phyloP scores from a whole-genome alignment of 1,140 invertebrate species.

The Drosophila dunni region DNA sequence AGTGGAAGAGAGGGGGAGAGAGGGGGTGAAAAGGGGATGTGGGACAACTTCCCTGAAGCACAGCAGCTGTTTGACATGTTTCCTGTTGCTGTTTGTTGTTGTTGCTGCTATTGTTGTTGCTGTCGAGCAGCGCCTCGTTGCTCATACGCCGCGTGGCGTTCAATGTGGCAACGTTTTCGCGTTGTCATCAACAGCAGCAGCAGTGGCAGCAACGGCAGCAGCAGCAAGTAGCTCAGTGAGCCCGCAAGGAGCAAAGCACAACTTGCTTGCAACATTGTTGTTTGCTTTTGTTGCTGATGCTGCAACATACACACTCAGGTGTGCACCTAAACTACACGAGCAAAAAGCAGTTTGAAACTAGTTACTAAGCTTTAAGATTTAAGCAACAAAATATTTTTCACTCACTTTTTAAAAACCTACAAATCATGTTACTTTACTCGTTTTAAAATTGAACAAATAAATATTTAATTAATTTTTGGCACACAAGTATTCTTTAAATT shows the following conservation, averaged over 20 bases:
- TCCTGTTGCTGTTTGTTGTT: slow-evolving; percentile 29
- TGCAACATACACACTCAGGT: slow-evolving; percentile 46
- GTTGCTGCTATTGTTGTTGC: slow-evolving; percentile 31
- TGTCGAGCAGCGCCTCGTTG: slow-evolving; percentile 43
- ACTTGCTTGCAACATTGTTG: slow-evolving; percentile 61
- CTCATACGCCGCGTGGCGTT: slow-evolving; percentile 70
- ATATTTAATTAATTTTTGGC: no score
- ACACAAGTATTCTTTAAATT: no score
- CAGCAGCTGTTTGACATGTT: slow-evolving; percentile 42
- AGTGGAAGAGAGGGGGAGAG: neutral
- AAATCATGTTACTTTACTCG: no score
- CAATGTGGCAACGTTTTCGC: slow-evolving; percentile 64
- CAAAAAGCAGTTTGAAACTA: no score
- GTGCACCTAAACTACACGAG: neutral
- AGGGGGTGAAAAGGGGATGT: neutral
- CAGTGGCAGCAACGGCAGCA: slow-evolving; percentile 13
- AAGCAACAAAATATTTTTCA: no score
- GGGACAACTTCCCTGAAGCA: slow-evolving; percentile 25
- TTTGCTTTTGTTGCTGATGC: slow-evolving; percentile 23
- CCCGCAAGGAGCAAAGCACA: slow-evolving; percentile 50
- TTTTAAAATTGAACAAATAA: no score
- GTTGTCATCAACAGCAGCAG: slow-evolving; percentile 45
- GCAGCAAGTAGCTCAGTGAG: slow-evolving; percentile 22
- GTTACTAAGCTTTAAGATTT: no score
- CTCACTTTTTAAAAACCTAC: no score